Conservation (phyloP, 2,113 vertebrate species). For the Mesoclemmys tuberculata region DNA sequence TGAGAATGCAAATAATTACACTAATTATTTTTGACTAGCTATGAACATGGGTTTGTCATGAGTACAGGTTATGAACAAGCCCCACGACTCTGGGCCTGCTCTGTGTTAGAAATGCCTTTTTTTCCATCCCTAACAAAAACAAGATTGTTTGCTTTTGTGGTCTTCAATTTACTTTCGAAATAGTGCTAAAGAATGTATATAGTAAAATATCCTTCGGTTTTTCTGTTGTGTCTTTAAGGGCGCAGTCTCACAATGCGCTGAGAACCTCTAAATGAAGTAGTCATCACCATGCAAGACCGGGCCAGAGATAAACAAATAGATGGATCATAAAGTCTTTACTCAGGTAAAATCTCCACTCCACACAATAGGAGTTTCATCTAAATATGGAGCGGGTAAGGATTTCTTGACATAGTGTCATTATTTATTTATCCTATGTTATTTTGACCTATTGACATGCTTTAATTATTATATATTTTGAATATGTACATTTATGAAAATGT, state of each 20-base stretch:
- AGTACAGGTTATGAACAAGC: neutral
- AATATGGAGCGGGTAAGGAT: neutral
- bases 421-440: too few species aligned
- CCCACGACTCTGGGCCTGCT: neutral
- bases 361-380: neutral
- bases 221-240: neutral
- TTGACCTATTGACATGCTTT: neutral
- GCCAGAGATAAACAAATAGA: neutral
- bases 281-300: neutral
- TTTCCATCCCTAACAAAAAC: neutral
- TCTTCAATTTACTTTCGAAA: neutral
- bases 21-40: fast-evolving
- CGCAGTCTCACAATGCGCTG: neutral
- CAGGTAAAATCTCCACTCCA: neutral
- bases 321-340: neutral
- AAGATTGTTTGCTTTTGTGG: conserved; percentile 11
- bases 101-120: neutral
- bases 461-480: neutral
- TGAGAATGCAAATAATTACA: neutral
- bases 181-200: neutral
- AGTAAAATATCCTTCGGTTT: neutral
- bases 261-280: neutral
- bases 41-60: neutral
- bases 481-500: fast-evolving
- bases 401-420: too few species aligned